Conservation (phyloP, 2,113 vertebrate genomes). For the Rhabdornis inornatus region DNA sequence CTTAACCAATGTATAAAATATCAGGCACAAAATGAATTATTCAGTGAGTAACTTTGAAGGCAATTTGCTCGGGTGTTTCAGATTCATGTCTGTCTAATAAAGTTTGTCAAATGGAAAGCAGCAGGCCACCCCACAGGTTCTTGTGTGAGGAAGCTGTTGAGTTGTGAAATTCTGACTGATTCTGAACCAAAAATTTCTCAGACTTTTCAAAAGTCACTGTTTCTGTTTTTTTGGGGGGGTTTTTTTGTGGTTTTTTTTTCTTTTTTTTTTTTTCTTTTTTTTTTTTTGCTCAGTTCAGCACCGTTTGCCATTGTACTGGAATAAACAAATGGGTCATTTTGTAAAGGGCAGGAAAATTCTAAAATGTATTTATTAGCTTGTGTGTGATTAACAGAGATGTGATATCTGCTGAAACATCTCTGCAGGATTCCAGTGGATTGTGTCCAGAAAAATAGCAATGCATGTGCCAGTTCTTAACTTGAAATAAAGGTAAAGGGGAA, state of each 20-base stretch:
- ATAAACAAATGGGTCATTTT: not conserved
- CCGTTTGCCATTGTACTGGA: not conserved
- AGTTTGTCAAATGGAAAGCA: not conserved
- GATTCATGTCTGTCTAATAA: not conserved
- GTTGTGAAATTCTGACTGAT: not conserved
- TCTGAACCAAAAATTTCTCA: not conserved
- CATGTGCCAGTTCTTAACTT: not conserved
- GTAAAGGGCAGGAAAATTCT: not conserved
- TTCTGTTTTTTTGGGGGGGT: not conserved
- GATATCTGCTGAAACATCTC: not conserved
- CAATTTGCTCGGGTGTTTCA: not conserved
- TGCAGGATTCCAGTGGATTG: not conserved
- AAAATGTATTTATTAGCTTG: not conserved
- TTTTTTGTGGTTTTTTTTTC: too few relatives aligned
- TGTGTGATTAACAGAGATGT: not conserved
- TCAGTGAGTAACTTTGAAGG: not conserved
- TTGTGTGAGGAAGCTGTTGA: not conserved
- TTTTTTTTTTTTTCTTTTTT: too few relatives aligned
- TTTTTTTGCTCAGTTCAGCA: not conserved
- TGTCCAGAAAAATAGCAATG: not conserved
- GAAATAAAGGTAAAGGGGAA: not conserved
- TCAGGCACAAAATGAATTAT: constrained; percentile 23
- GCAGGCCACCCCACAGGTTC: not conserved
- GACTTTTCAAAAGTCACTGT: not conserved
- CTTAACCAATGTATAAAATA: constrained; percentile 28